Base-by-base conservation (phyloP, 1,140 invertebrate species). In the Andricus grossulariae region DNA sequence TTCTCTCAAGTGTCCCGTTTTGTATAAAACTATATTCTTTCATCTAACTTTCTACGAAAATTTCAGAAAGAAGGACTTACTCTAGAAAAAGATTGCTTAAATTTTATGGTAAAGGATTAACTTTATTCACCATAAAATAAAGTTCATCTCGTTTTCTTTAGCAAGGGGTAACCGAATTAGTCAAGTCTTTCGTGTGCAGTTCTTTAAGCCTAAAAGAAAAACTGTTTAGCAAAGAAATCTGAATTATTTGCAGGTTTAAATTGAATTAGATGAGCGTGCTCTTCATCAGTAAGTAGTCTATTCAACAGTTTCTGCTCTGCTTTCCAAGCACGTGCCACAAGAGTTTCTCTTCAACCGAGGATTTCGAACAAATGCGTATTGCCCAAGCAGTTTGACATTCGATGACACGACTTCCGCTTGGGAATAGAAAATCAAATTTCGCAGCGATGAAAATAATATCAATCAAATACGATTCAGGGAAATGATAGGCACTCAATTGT, bases 261-360 rank as follows among this genome's bases (percentile, higher is more conserved):
- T 87, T 80, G 84, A 89, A 88, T 89, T 86, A 87, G 82, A 70
- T 74, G 82, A 50, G 71, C 82, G 84, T 86, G 85, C 84, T 88
- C 84, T 83, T 83, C 83, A 84, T 87, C 73, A 77, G 83, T 60
- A 79, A 83, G 76, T 80, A 73, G 81, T 84, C 80, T 82, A 89
- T 89, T 89, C 86, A 88, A 86, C 87, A 87, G 88, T 87, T 87
- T 82, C 84, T 82, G 75, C 74, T 86, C 71, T 54, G 80, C 52
- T 77, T 83, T 78, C 86, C 79, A 74, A 73, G 82, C 88, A 88
- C 87, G 83, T 82, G 77, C 80, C 55, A 51, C 78, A n/a, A 57
- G 74, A 83, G 80, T 86, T 82, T 81, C 80, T 83, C 74, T 81
- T 70, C 25, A 60, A 75, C 21, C 71, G 76, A 78, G 76, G 76